Evolutionary conservation across 1,140 invertebrate genomes (phyloP).

Genomic region (Pseudomyrmex concolor): DNA sequence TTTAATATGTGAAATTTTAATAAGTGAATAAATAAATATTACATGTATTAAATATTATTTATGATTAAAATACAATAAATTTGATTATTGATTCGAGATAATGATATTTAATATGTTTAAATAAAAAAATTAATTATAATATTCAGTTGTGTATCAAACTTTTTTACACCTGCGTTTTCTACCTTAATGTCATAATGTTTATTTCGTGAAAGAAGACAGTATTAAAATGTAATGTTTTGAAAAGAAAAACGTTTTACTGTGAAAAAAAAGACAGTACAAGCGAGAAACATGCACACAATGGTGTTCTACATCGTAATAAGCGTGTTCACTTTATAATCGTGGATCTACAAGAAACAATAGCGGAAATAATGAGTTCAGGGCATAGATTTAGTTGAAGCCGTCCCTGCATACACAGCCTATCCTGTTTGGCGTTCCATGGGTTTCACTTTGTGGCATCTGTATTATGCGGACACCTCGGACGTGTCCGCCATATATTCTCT

Average conservation of each 20-base stretch:
- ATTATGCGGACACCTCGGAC: conserved; percentile 69
- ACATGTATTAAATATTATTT: not conserved
- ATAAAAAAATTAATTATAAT: not conserved
- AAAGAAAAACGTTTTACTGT: too few relatives aligned
- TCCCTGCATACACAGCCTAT: conserved; percentile 34
- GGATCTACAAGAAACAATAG: conserved; percentile 6
- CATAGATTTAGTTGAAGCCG: conserved; percentile 32
- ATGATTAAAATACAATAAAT: not conserved
- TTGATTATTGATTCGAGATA: not conserved
- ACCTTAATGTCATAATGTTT: too few relatives aligned
- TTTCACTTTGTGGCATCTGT: conserved; percentile 72
- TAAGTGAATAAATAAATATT: not conserved
- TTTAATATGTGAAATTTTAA: not conserved
- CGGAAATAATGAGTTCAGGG: not conserved
- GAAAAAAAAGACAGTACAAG: too few relatives aligned
- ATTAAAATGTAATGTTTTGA: too few relatives aligned
- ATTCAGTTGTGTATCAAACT: not conserved
- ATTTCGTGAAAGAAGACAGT: too few relatives aligned
- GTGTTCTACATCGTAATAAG: not conserved
- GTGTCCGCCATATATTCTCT: conserved; percentile 60
- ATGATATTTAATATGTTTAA: not conserved
- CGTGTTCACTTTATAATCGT: not conserved
- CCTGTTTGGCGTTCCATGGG: conserved; percentile 28
- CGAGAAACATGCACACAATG: not conserved
- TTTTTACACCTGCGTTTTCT: not conserved